Evolutionary conservation across 2,888 invertebrate genomes (phyloP), one percentile per base, ranked within the genome.

Genomic region (Laspeyria flexula): DNA sequence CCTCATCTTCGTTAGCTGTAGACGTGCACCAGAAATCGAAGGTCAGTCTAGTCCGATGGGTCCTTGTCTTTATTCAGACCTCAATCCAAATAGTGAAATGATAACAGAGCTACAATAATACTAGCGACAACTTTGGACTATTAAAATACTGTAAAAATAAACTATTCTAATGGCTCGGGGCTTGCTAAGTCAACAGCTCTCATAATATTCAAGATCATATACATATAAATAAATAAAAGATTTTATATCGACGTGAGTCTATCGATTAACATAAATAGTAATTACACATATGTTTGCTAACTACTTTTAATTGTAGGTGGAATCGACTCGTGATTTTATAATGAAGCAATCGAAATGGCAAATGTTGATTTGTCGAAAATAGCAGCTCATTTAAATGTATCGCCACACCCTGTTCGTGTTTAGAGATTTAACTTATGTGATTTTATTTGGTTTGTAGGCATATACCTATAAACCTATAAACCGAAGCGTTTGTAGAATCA

Each of bases 231-330:
- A 63, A 65, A 65, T 63, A 65, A 73, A 67, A 58, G 18, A 56
- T 62, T 60, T 57, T 47, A 53, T 60, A 60, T 56, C 45, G 54
- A 62, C 65, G 35, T 49, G 21, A 66, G 66, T 46, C 52, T 65
- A 71, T 67, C 70, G 55, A 74, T 75, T 77, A 75, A 70, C 73
- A 63, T 52, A 60, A 49, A 54, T 45, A 61, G 59, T 80, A 80
- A 83, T 82, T 81, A 80, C 60, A 62, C 53, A 55, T 57, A 71
- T 73, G 61, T 81, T 75, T 66, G 74, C 73, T 77, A 79, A 77
- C 71, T 71, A 71, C 69, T 66, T 65, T 64, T 73, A 71, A 69
- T 71, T 69, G 72, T 72, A 62, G 72, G 65, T 64, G 69, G 65
- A 72, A 76, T 69, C 50, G 57, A 72, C 51, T 71, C 72, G 70